Percentiles rank a stretch among this genome's conserved stretches.
Conservation (phyloP, 1,140 invertebrate species). For the Drosophila repleta region DNA sequence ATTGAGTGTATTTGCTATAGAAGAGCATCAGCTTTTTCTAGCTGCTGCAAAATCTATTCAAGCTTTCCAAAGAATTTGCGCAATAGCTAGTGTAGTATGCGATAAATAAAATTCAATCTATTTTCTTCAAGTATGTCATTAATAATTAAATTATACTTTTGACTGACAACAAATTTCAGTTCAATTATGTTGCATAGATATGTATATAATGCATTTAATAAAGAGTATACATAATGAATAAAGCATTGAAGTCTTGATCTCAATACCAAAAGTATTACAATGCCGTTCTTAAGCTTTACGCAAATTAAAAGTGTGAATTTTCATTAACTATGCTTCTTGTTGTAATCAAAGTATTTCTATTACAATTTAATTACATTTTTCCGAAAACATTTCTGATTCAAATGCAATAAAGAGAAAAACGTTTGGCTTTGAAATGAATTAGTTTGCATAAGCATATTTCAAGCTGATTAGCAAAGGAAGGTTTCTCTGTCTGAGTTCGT, state of each 20-base stretch:
- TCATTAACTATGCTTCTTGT: neutral
- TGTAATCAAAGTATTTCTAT: neutral
- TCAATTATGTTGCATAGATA: too few species aligned
- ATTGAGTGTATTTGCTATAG: conserved; percentile 3
- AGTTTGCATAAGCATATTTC: conserved; percentile 13
- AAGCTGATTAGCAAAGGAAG: conserved; percentile 8
- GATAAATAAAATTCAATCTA: neutral
- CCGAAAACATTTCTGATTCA: neutral
- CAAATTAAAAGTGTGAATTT: too few species aligned
- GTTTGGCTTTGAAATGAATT: neutral
- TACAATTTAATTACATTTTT: neutral
- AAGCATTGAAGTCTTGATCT: too few species aligned
- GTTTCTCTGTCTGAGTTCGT: conserved; percentile 1
- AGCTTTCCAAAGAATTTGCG: neutral
- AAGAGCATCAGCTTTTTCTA: neutral
- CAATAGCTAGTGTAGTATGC: too few species aligned
- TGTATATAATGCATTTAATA: too few species aligned
- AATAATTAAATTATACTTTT: neutral
- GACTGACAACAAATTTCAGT: neutral
- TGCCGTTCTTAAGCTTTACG: too few species aligned
- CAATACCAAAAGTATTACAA: too few species aligned
- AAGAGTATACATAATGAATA: too few species aligned
- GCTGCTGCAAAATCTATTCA: neutral
- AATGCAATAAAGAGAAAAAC: neutral
- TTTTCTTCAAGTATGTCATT: neutral